Base-by-base conservation (phyloP, 2,888 invertebrate genomes). In the Eustalomyia histrio region DNA sequence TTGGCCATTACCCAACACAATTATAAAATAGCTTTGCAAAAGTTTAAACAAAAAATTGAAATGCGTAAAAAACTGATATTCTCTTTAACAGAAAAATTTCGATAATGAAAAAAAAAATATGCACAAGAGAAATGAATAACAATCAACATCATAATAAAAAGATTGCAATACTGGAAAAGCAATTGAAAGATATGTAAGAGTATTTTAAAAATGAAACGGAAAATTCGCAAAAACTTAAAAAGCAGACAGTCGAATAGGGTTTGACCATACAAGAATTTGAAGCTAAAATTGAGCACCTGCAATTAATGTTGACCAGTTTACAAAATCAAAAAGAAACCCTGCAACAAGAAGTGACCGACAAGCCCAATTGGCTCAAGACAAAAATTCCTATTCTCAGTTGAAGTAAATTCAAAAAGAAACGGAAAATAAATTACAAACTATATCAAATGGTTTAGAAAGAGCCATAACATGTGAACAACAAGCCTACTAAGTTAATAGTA, bases 131-230 rank as follows among this genome's bases (percentile, higher is more conserved):
- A 90, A 95, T 95, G 89, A 96, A 94, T 86, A 96, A 95, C 87
- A 94, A 95, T 85, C 95, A 96, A 86, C 95, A 95, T 86, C 95
- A 95, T 83, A 95, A 95, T 86, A 98, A 98, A 86, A 96, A 96
- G 90, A 95, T 97, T 61, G 93, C 94, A 82, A 92, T 93, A 21
- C 91, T 98, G 74, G 98, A 98, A 89, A 97, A 97, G 90, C 97
- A 97, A 91, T 92, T 97, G 61, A 92, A 93, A 43, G 97, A 98
- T 86, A 93, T 97, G 91, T 96, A 96, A 85, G 96, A 97, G 80
- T 97, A 97, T 91, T 91, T 97, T 74, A 97, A 97, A 90, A 92
- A 92, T 72, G 98, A 98, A 91, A 94, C 95, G 0, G 98, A 98
- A 87, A 93, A 94, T 57, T 94, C 94, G 50, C 94, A 95, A 76